Evolutionary conservation across 2,888 invertebrate species (phyloP).

Genomic region (Esperia sulphurella): DNA sequence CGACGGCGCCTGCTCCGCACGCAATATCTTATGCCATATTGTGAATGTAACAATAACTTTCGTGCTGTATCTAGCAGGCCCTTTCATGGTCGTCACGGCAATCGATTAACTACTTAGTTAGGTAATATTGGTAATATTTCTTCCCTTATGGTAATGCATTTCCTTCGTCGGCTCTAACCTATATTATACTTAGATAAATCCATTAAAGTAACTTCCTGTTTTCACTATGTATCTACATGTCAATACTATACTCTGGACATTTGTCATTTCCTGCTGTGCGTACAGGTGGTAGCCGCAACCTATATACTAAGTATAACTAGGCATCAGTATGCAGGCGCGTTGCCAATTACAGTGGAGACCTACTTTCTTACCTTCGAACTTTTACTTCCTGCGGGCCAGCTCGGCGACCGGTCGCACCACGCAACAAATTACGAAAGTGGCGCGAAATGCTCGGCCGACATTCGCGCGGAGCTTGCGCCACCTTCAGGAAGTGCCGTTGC

Average conservation of each 20-base stretch:
- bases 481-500: constrained; percentile 77
- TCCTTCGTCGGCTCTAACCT: too few relatives aligned
- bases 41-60: constrained; percentile 40
- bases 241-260: too few relatives aligned
- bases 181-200: too few relatives aligned
- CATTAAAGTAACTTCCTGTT: too few relatives aligned
- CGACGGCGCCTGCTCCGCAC: constrained; percentile 38
- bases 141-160: too few relatives aligned
- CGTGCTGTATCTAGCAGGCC: constrained; percentile 13
- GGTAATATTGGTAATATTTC: too few relatives aligned
- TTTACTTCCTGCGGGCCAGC: constrained; percentile 79
- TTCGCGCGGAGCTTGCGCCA: constrained; percentile 74
- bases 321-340: constrained; percentile 74
- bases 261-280: constrained; percentile 33
- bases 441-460: constrained; percentile 79
- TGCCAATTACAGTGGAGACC: constrained; percentile 77
- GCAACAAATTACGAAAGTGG: constrained; percentile 78
- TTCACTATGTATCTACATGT: too few relatives aligned
- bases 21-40: constrained; percentile 58
- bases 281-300: constrained; percentile 37
- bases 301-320: constrained; percentile 46
- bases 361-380: constrained; percentile 80
- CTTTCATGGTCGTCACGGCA: background rate
- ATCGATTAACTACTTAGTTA: too few relatives aligned
- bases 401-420: constrained; percentile 72